Evolutionary conservation across 2,113 vertebrate genomes (phyloP), one percentile per base, ranked within the genome.

Genomic region (Vombatus ursinus): DNA sequence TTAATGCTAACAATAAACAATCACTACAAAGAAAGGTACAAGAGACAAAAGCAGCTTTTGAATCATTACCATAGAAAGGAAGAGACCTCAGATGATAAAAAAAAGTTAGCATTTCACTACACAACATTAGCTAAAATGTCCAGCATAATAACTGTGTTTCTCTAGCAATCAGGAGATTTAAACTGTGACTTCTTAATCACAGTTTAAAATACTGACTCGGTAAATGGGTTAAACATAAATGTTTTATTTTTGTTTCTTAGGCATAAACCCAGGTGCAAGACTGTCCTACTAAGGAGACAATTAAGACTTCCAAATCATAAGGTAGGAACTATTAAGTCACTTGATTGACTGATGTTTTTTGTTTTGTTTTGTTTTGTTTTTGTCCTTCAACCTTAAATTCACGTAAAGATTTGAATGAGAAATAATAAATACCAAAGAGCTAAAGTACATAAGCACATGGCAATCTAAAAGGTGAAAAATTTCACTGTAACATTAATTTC

Each of bases 251-350:
- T 16, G 8, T 89, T 77, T 93, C 44, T 95, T 68, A 47, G 31
- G 26, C 26, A 48, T 90, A 96, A 92, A 93, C 93, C 5, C 92
- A 31, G 90, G 68, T 84, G 2, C 19, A 96, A 28, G 25, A 92
- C 3, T 90, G 12, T 57, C 90, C 51, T 92, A 84, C 52, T 89
- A 57, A 26, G 37, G 37, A 77, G 61, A 53, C 61, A 91, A 94
- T 61, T 92, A 5, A 92, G 3, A 68, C 25, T 23, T 47, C 26
- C 89, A 95, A 95, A 91, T 44, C n/a, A 25, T 77, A 93, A 94
- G 68, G 22, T 12, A 84, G 68, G 16, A 84, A 84, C 44, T n/a
- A 68, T 77, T 84, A 84, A 77, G 37, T 77, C 31, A n/a, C n/a
- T n/a, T 77, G 28, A 68, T 37, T 37, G 1, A 19, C 54, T 77